Base-by-base conservation (phyloP, 2,113 vertebrate species). In the Trichomycterus rosablanca region DNA sequence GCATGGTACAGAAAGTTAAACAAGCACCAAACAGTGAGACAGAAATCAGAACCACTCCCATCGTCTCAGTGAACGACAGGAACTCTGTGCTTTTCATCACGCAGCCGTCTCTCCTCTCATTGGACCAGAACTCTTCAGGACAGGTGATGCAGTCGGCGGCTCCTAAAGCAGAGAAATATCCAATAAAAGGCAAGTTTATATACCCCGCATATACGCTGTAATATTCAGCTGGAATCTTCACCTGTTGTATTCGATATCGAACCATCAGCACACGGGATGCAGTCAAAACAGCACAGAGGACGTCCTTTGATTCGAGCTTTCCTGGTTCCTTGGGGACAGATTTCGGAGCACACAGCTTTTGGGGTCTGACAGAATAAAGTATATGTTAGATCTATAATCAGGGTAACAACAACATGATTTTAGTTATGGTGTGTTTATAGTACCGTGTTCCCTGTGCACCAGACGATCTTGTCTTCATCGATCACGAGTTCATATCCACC, bases 241-340 rank as follows among this genome's bases (percentile, higher is more conserved):
- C 77, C 76, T 80, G 85, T 83, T 34, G 56, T 60, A 43, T 87
- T 88, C 35, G 82, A 76, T 19, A 86, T 81, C 10, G 82, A 73
- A 3, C 78, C 78, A 55, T 75, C 78, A 55, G 72, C 57, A 65
- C 78, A 80, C 20, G 67, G 42, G 34, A 74, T 59, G 37, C 78
- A 80, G 56, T 80, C 78, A 60, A 80, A 80, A 20, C 78, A 80
- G 59, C 76, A 80, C 30, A 42, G 15, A 3, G 76, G 69, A 1
- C 28, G 51, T 37, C 74, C 73, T 74, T 82, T 78, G 28, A 83
- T 82, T 61, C 74, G 76, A 35, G 83, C 87, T 78, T 77, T 87
- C 12, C 86, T 79, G 12, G 81, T 81, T 60, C 86, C 87, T 6
- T 20, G 24, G 23, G 76, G 77, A 52, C 86, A 89, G 48, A 71